Conservation (phyloP, 2,888 invertebrate genomes). For the Neocrepidodera transversa region DNA sequence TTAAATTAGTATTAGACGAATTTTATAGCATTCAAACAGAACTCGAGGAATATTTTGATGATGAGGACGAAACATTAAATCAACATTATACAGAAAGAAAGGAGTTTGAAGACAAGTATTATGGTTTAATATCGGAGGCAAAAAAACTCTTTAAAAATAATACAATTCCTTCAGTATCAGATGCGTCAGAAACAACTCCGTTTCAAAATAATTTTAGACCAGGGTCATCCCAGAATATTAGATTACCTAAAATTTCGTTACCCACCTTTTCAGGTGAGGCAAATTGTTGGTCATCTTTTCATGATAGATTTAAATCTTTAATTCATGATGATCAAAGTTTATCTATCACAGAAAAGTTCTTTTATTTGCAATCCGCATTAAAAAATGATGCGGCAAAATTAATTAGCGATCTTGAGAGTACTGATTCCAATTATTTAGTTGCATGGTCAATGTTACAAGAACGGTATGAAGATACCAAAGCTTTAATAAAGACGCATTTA, state of each 20-base stretch:
- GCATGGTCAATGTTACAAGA: constrained; percentile 3
- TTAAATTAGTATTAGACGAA: constrained; percentile 1
- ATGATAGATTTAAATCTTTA: constrained; percentile 14
- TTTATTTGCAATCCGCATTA: constrained; percentile 17
- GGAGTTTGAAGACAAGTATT: neutral
- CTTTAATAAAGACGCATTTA: constrained; percentile 8
- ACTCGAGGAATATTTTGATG: constrained; percentile 8
- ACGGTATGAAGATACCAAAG: constrained; percentile 18
- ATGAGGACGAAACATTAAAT: neutral
- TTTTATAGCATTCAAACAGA: constrained; percentile 3
- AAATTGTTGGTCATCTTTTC: constrained; percentile 18
- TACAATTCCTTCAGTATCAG: neutral
- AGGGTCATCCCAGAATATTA: constrained; percentile 2
- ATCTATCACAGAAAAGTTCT: neutral
- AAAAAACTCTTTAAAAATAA: constrained; percentile 1
- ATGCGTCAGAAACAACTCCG: neutral
- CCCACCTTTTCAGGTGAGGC: constrained; percentile 9
- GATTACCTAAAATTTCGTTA: constrained; percentile 17
- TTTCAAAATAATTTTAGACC: too few species aligned
- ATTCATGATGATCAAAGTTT: constrained; percentile 4
- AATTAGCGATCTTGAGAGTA: constrained; percentile 7
- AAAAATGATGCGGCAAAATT: constrained; percentile 10
- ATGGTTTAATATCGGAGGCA: neutral
- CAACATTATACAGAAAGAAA: neutral
- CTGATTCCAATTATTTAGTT: constrained; percentile 5